These are phyloP conservation scores for Origma solitaria DNA, from an alignment of 2,113 vertebrate species.

Conservation along the genomic window DNA sequence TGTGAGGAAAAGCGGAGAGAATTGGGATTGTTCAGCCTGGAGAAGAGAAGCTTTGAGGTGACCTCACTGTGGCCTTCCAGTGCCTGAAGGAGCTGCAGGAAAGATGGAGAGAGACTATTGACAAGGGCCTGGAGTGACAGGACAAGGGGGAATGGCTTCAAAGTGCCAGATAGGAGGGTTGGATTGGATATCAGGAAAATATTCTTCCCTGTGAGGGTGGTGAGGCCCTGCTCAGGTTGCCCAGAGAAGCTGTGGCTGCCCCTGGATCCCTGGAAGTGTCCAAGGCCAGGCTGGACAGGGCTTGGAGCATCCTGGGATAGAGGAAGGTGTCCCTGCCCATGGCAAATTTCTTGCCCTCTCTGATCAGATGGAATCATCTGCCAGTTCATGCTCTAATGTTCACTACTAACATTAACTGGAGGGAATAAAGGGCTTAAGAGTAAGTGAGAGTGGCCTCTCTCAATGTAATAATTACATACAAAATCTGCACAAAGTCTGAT, in stretches of 20 bases:
- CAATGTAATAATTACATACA: background rate
- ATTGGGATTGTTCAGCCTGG: background rate
- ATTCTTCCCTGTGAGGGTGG: background rate
- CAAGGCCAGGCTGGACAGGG: background rate
- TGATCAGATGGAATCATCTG: background rate
- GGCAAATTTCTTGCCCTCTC: background rate
- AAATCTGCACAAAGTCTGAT: background rate
- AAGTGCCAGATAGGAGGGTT: background rate
- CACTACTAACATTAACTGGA: background rate
- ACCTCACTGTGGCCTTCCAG: background rate
- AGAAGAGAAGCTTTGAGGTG: background rate
- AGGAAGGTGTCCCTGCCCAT: background rate
- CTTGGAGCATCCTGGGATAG: background rate
- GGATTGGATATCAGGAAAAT: background rate
- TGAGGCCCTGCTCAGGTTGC: background rate
- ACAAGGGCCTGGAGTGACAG: background rate
- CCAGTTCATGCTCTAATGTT: background rate
- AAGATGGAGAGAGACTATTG: background rate
- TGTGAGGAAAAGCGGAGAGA: background rate
- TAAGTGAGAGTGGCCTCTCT: background rate
- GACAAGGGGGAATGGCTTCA: background rate
- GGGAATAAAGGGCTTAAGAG: background rate
- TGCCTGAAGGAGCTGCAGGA: background rate
- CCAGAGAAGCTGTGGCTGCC: background rate
- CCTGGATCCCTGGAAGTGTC: background rate